Conservation (phyloP, 2,113 vertebrate species). For the Oryzias curvinotus region DNA sequence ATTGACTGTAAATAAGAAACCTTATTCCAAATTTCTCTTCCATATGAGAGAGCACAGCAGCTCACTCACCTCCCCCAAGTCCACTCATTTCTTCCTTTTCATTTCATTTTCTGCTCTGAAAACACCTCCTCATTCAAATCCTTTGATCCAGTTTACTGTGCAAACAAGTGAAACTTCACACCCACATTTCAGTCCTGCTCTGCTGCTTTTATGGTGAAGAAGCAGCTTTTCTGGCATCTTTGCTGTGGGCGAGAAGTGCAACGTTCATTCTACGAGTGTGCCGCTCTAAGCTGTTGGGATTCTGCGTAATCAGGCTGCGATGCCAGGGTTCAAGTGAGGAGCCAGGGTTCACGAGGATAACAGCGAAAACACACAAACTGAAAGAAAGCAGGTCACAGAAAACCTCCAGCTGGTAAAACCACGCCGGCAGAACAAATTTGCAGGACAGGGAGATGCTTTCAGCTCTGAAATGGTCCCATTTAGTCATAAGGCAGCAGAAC, state of each 20-base stretch:
- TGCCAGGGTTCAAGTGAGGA: conserved; percentile 4
- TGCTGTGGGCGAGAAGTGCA: conserved; percentile 21
- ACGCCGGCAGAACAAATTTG: no score
- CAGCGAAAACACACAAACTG: conserved; percentile 4
- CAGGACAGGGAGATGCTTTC: no score
- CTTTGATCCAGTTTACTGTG: conserved; percentile 28
- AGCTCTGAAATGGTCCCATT: no score
- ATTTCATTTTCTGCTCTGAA: conserved; percentile 23
- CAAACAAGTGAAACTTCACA: conserved; percentile 18
- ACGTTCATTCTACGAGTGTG: conserved; percentile 28
- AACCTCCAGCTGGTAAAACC: no score
- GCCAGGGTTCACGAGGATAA: no score
- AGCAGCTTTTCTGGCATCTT: conserved; percentile 22
- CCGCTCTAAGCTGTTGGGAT: conserved; percentile 27
- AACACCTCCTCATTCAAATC: conserved; percentile 37
- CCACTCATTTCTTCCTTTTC: conserved; percentile 36
- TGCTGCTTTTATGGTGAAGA: conserved; percentile 24
- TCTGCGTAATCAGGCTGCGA: conserved; percentile 28
- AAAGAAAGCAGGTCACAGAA: neutral
- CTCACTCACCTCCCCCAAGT: conserved; percentile 26
- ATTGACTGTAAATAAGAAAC: no score
- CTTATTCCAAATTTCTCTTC: conserved; percentile 19
- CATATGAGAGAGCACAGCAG: conserved; percentile 23
- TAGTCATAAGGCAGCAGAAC: no score
- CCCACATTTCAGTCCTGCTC: conserved; percentile 6